Conservation (phyloP, 1,140 invertebrate genomes). For the Trinorchestia longiramus region DNA sequence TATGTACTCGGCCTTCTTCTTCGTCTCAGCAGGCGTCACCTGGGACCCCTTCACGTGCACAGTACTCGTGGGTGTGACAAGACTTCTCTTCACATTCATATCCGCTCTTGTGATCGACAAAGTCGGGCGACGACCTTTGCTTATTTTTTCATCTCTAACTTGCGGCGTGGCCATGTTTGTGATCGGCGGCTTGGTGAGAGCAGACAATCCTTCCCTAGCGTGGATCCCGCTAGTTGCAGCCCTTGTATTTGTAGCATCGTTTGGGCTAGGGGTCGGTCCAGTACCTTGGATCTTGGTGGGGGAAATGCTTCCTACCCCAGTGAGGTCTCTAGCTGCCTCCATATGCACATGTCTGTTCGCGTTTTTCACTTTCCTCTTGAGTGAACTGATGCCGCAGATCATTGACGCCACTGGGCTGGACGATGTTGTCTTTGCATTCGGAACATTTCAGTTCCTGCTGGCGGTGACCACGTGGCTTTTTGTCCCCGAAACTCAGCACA, state of each 20-base stretch:
- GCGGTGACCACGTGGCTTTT: slow-evolving; percentile 46
- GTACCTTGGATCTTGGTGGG: slow-evolving; percentile 55
- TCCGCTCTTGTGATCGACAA: slow-evolving; percentile 40
- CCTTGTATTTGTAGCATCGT: slow-evolving; percentile 51
- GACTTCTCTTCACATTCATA: slow-evolving; percentile 12
- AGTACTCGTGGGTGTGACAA: slow-evolving; percentile 49
- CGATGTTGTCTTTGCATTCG: slow-evolving; percentile 21
- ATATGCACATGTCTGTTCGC: slow-evolving; percentile 39
- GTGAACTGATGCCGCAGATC: slow-evolving; percentile 8
- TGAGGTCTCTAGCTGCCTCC: slow-evolving; percentile 35
- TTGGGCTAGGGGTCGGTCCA: slow-evolving; percentile 55
- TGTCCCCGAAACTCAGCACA: slow-evolving; percentile 40
- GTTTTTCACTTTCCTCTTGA: slow-evolving; percentile 21
- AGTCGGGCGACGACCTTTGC: slow-evolving; percentile 38
- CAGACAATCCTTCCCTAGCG: not conserved
- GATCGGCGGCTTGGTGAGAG: slow-evolving; percentile 17
- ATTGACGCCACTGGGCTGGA: slow-evolving; percentile 29
- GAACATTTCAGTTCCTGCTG: slow-evolving; percentile 1
- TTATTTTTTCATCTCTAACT: slow-evolving; percentile 10
- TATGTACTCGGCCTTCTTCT: slow-evolving; percentile 53
- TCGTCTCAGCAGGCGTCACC: slow-evolving; percentile 21
- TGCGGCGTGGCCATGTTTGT: slow-evolving; percentile 46
- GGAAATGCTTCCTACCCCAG: slow-evolving; percentile 56
- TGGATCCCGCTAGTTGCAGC: slow-evolving; percentile 56
- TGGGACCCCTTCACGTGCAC: slow-evolving; percentile 43